Evolutionary conservation across 1,140 invertebrate species (phyloP), one percentile per base, ranked within the genome.

Genomic region (Diploscapter pachys): DNA sequence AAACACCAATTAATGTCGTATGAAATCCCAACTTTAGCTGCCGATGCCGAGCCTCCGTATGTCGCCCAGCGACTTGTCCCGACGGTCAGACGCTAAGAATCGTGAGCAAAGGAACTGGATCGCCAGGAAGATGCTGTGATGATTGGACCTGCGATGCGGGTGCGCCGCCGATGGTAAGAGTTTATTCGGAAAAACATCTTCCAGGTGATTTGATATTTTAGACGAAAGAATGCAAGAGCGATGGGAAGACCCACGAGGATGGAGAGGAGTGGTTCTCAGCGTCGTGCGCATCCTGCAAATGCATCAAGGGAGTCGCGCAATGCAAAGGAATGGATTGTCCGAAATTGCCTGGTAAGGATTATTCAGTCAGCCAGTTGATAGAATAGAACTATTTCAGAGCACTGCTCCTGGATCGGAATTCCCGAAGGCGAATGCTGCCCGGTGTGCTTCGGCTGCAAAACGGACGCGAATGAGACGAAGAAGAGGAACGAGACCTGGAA

Each of bases 361-460:
- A 48, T 48, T 48, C 6, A 11, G 13, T 31, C 49, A 13, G 31
- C 31, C 31, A 31, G 31, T 31, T 31, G 31, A 31, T 31, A 31
- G 31, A 31, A 31, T 31, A 31, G 31, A 31, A 78, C 80, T 5
- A 69, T 82, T 71, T 74, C 82, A 75, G 72, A 78, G 9, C 72
- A 85, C 51, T 89, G 88, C 77, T 70, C 82, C 8, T 84, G 83
- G 77, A 86, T 87, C 49, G 84, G 78, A 3, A 81, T 86, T 49
- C 86, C 86, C n/a, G 83, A 85, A 8, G 86, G 85, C 3, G 84
- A 88, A 73, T 89, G 89, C 77, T 89, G 89, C 77, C 89, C 89
- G 31, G 82, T 88, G 11, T 89, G 89, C 80, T 80, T 83, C 83
- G 87, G 87, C 13, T 88, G 88, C 82, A 80, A 85, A 57, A 86